phyloP scores from a whole-genome alignment of 2,888 invertebrate species.

The Sericinus montela region DNA sequence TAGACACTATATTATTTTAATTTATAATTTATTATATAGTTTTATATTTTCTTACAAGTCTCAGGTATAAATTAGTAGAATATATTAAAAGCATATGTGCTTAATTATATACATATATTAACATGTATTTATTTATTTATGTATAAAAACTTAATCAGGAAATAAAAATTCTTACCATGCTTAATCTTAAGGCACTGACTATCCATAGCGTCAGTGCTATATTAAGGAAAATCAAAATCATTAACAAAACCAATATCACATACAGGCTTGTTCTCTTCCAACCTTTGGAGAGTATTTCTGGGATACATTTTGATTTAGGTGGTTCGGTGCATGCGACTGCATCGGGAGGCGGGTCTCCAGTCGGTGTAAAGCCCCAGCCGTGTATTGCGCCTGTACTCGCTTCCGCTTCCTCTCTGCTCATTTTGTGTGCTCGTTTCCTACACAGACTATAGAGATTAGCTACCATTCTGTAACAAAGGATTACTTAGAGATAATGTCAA shows the following conservation, averaged over 20 bases:
- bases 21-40: too few relatives aligned
- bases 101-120: too few relatives aligned
- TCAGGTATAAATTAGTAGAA: too few relatives aligned
- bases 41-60: too few relatives aligned
- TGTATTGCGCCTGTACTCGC: slow-evolving; percentile 42
- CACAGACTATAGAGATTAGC: slow-evolving; percentile 27
- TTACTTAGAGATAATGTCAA: slow-evolving; percentile 26
- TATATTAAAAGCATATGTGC: too few relatives aligned
- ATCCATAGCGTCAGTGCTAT: slow-evolving; percentile 98
- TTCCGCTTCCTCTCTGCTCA: slow-evolving; percentile 45
- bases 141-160: too few relatives aligned
- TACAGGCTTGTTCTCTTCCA: slow-evolving; percentile 97
- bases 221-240: slow-evolving; percentile 94
- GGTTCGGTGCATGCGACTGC: slow-evolving; percentile 30
- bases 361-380: slow-evolving; percentile 70
- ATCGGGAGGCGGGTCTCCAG: slow-evolving; percentile 51
- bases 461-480: slow-evolving; percentile 45
- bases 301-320: slow-evolving; percentile 39
- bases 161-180: slow-evolving; percentile 83
- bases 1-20: too few relatives aligned
- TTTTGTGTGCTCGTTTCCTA: slow-evolving; percentile 27
- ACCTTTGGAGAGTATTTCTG: slow-evolving; percentile 71
- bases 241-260: slow-evolving; percentile 89
- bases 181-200: slow-evolving; percentile 95
- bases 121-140: too few relatives aligned